Evolutionary conservation across 2,888 invertebrate species (phyloP).

Genomic region (Andrena fulva): DNA sequence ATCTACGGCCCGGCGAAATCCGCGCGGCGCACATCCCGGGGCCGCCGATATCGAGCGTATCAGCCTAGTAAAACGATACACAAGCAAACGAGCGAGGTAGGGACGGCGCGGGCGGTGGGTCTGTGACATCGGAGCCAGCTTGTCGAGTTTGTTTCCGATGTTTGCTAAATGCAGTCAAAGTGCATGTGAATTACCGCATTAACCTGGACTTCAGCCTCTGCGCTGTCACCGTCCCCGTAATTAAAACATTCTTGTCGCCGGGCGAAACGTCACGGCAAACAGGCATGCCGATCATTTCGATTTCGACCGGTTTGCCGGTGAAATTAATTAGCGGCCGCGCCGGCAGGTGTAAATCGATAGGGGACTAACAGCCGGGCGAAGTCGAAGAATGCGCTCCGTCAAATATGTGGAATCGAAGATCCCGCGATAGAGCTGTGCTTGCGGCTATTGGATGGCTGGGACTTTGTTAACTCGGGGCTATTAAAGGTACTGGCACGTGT

Average conservation of each 20-base stretch:
- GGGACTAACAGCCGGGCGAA: constrained; percentile 22
- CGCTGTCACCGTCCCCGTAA: constrained; percentile 70
- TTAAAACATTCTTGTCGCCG: constrained; percentile 80
- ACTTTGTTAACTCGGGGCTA: too few relatives aligned
- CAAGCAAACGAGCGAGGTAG: constrained; percentile 41
- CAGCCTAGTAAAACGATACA: constrained; percentile 62
- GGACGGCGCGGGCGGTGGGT: constrained; percentile 41
- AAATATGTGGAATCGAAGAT: too few relatives aligned
- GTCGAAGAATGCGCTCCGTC: not conserved
- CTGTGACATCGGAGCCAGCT: constrained; percentile 74
- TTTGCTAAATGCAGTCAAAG: constrained; percentile 82
- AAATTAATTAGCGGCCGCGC: constrained; percentile 68
- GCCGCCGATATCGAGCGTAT: constrained; percentile 62
- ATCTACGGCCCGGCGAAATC: constrained; percentile 34
- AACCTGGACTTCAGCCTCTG: constrained; percentile 73
- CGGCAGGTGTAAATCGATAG: constrained; percentile 12
- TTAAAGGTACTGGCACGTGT: too few relatives aligned
- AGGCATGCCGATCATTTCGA: constrained; percentile 73
- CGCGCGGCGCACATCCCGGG: not conserved
- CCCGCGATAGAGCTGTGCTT: too few relatives aligned
- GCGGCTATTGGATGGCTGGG: too few relatives aligned
- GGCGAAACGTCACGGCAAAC: constrained; percentile 68
- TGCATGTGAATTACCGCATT: constrained; percentile 83
- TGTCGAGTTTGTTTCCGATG: constrained; percentile 79
- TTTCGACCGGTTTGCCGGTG: constrained; percentile 66